phyloP scores from a whole-genome alignment of 1,140 invertebrate species.

The Heliconius eleuchia region DNA sequence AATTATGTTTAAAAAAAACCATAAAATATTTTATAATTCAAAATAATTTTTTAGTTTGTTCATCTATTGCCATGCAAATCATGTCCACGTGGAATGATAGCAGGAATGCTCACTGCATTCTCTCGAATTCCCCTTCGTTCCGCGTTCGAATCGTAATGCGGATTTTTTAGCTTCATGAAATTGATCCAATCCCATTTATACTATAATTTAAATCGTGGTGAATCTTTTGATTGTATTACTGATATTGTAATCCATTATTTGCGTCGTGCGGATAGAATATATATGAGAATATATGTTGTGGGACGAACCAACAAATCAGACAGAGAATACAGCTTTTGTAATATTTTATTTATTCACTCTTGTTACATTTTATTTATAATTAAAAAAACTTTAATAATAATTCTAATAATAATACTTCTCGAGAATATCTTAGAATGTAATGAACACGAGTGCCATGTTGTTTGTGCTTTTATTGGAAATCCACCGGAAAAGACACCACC shows the following conservation, averaged over 20 bases:
- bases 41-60: neutral
- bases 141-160: neutral
- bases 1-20: neutral
- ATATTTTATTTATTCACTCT: too few relatives aligned
- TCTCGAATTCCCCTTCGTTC: neutral
- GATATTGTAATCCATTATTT: neutral
- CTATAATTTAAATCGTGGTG: neutral
- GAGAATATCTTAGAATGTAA: too few relatives aligned
- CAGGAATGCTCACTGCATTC: slow-evolving; percentile 6
- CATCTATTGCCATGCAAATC: slow-evolving; percentile 10
- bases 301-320: too few relatives aligned
- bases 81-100: slow-evolving; percentile 4
- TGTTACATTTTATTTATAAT: too few relatives aligned
- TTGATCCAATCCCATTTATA: neutral
- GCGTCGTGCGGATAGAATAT: neutral
- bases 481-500: too few relatives aligned
- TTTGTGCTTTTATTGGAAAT: too few relatives aligned
- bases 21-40: neutral
- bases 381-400: too few relatives aligned
- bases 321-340: too few relatives aligned
- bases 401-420: too few relatives aligned
- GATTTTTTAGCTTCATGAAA: slow-evolving; percentile 8
- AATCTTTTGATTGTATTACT: neutral
- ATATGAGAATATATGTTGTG: neutral
- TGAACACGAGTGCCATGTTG: too few relatives aligned